Evolutionary conservation across 2,888 invertebrate genomes (phyloP), one percentile per base, ranked within the genome.

Genomic region (Ashinkailepas kermadecensis): DNA sequence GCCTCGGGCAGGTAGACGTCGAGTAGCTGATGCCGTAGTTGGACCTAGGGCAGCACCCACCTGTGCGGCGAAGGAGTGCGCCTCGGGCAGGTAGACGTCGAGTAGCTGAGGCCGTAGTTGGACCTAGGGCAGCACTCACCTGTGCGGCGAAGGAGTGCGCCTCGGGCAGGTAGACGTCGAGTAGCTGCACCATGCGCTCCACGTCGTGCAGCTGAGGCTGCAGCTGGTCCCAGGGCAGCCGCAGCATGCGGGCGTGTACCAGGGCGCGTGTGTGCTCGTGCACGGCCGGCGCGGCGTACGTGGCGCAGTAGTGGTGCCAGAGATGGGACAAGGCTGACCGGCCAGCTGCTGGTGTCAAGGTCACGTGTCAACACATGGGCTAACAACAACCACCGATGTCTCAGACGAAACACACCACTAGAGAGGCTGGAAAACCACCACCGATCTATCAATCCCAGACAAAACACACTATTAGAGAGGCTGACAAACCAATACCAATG

Each of bases 141-240:
- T 79, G 79, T 89, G 86, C 83, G 89, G 88, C 87, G 87, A 94
- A 93, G 25, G 91, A 88, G 87, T 93, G 93, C 83, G 92, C 91
- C 83, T 91, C 91, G 0, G 93, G 92, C 78, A 92, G 86, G 86
- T 91, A 92, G 85, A 91, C 90, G 85, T 92, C 91, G 0, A 90
- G 89, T 10, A 91, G 90, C 89, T 90, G 84, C 0, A 84, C 80
- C 23, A 56, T 81, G 56, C 67, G 65, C 56, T 93, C 92, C 39
- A 94, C 88, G 86, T 94, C 92, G 64, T 88, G 87, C 23, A 91
- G 86, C 21, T 90, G 89, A 0, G 94, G 94, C 86, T 90, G 90
- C 85, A 94, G 92, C 83, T 90, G 89, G 80, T 92, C 90, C 94
- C 94, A 94, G 10, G 93, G 92, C 81, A 94, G 87, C 80, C 89